Conservation (phyloP, 2,113 vertebrate genomes). For the Pardalotus punctatus region DNA sequence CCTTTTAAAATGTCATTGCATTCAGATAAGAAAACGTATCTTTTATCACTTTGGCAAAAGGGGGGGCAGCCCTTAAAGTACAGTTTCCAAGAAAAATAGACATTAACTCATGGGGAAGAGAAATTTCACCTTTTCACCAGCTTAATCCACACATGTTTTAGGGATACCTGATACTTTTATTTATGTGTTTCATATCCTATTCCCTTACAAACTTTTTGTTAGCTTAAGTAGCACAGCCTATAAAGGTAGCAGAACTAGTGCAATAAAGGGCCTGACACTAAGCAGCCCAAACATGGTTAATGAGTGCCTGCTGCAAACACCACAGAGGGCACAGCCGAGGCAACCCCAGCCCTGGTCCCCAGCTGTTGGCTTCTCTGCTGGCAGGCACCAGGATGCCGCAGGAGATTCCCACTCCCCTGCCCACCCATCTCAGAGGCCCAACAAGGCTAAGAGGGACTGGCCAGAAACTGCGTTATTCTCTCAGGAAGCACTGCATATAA, state of each 20-base stretch:
- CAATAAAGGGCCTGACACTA: neutral
- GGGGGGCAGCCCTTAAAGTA: conserved; percentile 36
- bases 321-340: rapidly evolving
- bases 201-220: conserved; percentile 59
- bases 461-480: neutral
- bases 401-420: neutral
- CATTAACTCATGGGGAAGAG: conserved; percentile 70
- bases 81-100: conserved; percentile 71
- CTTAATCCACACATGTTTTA: conserved; percentile 75
- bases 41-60: conserved; percentile 72
- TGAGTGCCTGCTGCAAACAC: neutral
- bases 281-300: neutral
- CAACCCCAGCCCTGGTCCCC: neutral
- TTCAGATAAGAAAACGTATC: conserved; percentile 73
- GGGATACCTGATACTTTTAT: conserved; percentile 72
- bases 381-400: no score
- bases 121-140: conserved; percentile 76
- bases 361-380: rapidly evolving
- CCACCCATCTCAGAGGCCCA: no score
- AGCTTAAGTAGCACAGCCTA: conserved; percentile 53
- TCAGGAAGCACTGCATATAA: neutral
- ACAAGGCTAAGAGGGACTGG: rapidly evolving
- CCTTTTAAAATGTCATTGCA: conserved; percentile 80
- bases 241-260: conserved; percentile 62
- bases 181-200: conserved; percentile 68